Evolutionary conservation across 2,888 invertebrate species (phyloP), one percentile per base, ranked within the genome.

Genomic region (Anthrax anthrax): DNA sequence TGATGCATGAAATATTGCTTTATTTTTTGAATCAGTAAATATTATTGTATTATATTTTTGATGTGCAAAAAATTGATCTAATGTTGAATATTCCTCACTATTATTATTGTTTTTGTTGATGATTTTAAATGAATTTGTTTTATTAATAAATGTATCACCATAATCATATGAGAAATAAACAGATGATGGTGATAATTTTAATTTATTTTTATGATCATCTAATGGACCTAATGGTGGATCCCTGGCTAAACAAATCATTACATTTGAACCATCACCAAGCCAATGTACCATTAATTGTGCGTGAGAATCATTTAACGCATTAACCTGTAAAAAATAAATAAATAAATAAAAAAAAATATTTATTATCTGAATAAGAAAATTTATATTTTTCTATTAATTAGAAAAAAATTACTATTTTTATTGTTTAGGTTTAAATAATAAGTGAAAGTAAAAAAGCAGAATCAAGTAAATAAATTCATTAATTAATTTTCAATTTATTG

Each of bases 231-330:
- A 67, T 51, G 68, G 67, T 14, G 81, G 80, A 63, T 88, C 85
- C 55, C 82, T 74, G 3, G 89, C 87, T 51, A 91, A 70, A 58
- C 90, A 90, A 53, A 92, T 81, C 57, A 92, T 85, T 27, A 89
- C 84, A 67, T 86, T 80, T 50, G 87, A 86, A 18, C 82, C 81
- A 64, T 86, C 84, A 23, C 91, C 90, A 13, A 89, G 85, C 91
- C 92, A 92, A 65, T 90, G 88, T 12, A 92, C 88, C 77, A 91
- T 84, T 58, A 92, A 68, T 62, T 89, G 87, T 58, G 86, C 84
- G 62, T 92, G 91, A 52, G 80, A 81, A 68, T 91, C 90, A 68
- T 89, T 84, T 18, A 91, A 72, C 48, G 76, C 71, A 52, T 77
- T 81, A 44, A 80, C 77, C 90, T 90, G 74, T 32, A 71, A 23